Evolutionary conservation across 2,888 invertebrate genomes (phyloP).

Genomic region (Plagodis pulveraria): DNA sequence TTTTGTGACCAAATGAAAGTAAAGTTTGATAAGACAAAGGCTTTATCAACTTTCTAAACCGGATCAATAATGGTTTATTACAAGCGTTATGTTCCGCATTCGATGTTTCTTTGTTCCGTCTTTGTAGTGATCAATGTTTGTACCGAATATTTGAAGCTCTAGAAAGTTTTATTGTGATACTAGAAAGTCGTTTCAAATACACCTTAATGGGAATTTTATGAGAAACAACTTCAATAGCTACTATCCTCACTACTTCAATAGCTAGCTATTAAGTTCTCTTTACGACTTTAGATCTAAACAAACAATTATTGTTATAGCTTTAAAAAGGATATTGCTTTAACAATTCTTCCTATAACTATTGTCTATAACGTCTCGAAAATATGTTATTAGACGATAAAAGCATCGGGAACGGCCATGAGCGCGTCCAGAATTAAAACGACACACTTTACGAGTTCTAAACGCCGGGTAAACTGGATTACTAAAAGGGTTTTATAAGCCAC

Average conservation of each 20-base stretch:
- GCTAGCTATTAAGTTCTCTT: slow-evolving; percentile 47
- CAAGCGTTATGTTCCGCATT: background rate
- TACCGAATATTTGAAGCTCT: slow-evolving; percentile 1
- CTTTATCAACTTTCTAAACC: slow-evolving; percentile 3
- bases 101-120: slow-evolving; percentile 10
- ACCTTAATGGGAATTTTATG: background rate
- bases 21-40: background rate
- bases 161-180: slow-evolving; percentile 16
- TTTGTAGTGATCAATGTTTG: slow-evolving; percentile 17
- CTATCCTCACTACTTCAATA: too few relatives aligned
- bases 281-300: slow-evolving; percentile 55
- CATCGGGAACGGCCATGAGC: slow-evolving; percentile 29
- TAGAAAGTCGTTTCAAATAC: slow-evolving; percentile 11
- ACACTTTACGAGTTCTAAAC: slow-evolving; percentile 46
- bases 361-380: slow-evolving; percentile 44
- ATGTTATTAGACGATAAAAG: slow-evolving; percentile 48
- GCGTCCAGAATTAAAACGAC: slow-evolving; percentile 43
- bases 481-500: slow-evolving; percentile 48
- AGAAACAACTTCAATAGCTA: too few relatives aligned
- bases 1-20: too few relatives aligned
- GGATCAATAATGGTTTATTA: background rate
- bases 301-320: slow-evolving; percentile 57
- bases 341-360: slow-evolving; percentile 27
- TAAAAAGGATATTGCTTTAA: slow-evolving; percentile 25
- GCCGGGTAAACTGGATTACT: slow-evolving; percentile 44